Conservation (phyloP, 2,888 invertebrate species). For the Mantis religiosa region DNA sequence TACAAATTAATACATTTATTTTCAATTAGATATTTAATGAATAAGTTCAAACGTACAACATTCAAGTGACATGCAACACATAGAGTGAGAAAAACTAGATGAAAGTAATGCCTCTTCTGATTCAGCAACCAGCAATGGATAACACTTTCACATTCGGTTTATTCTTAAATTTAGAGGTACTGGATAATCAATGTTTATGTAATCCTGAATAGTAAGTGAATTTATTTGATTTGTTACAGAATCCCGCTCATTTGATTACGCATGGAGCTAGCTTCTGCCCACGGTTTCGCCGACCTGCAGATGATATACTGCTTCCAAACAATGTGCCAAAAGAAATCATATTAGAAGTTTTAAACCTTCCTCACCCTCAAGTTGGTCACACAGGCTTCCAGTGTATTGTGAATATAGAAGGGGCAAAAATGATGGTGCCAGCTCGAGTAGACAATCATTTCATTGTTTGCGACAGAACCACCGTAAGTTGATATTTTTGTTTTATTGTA, state of each 20-base stretch:
- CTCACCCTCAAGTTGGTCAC: slow-evolving; percentile 83
- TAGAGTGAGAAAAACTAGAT: too few species aligned
- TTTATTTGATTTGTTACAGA: slow-evolving; percentile 41
- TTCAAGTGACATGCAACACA: too few species aligned
- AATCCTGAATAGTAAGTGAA: too few species aligned
- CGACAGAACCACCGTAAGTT: slow-evolving; percentile 76
- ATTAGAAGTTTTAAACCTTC: slow-evolving; percentile 85
- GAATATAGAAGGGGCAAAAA: slow-evolving; percentile 83
- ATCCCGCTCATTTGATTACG: slow-evolving; percentile 53
- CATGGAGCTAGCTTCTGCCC: slow-evolving; percentile 71
- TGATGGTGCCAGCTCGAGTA: slow-evolving; percentile 82
- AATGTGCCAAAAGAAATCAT: slow-evolving; percentile 85
- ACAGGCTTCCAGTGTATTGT: slow-evolving; percentile 89
- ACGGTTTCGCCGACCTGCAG: slow-evolving; percentile 70
- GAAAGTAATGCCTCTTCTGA: too few species aligned
- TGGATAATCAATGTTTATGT: too few species aligned
- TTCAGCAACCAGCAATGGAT: too few species aligned
- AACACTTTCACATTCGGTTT: too few species aligned
- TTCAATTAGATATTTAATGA: too few species aligned
- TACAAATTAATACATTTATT: too few species aligned
- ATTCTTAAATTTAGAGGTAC: too few species aligned
- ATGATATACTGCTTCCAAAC: slow-evolving; percentile 77
- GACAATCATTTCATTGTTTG: slow-evolving; percentile 81
- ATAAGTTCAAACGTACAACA: too few species aligned
- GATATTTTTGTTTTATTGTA: slow-evolving; percentile 35